Evolutionary conservation across 2,888 invertebrate genomes (phyloP).

Genomic region (Andrena camellia): DNA sequence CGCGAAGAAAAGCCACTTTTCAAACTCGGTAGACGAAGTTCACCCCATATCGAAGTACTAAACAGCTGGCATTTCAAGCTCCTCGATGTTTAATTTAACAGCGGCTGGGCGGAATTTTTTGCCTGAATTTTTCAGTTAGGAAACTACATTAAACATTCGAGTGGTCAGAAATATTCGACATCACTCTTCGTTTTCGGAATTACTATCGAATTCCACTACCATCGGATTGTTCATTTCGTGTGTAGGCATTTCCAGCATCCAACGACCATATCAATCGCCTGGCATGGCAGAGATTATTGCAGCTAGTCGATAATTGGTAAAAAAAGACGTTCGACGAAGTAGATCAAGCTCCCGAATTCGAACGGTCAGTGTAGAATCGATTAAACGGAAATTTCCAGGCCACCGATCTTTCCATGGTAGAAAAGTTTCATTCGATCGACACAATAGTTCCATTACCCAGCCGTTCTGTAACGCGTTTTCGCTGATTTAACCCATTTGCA

Average conservation of each 20-base stretch:
- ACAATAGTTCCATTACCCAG: constrained; percentile 63
- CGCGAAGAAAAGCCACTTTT: too few relatives aligned
- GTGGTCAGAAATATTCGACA: too few relatives aligned
- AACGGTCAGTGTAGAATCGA: constrained; percentile 47
- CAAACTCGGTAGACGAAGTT: too few relatives aligned
- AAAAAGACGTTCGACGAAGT: constrained; percentile 23
- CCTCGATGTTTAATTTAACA: too few relatives aligned
- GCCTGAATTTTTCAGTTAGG: too few relatives aligned
- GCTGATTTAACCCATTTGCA: constrained; percentile 59
- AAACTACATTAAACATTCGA: too few relatives aligned
- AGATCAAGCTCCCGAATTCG: constrained; percentile 15
- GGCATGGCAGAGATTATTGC: constrained; percentile 7
- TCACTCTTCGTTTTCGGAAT: not conserved
- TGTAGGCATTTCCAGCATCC: not conserved
- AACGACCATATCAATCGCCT: not conserved
- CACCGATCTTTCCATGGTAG: constrained; percentile 44
- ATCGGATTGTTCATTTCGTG: not conserved
- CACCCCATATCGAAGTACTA: too few relatives aligned
- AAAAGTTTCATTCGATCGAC: constrained; percentile 60
- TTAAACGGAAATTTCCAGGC: constrained; percentile 74
- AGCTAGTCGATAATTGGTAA: constrained; percentile 15
- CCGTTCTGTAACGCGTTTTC: constrained; percentile 53
- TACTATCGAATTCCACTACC: not conserved
- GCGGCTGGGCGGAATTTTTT: too few relatives aligned
- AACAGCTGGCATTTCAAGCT: too few relatives aligned